Evolutionary conservation across 2,113 vertebrate species (phyloP).

Genomic region (Bubo bubo): DNA sequence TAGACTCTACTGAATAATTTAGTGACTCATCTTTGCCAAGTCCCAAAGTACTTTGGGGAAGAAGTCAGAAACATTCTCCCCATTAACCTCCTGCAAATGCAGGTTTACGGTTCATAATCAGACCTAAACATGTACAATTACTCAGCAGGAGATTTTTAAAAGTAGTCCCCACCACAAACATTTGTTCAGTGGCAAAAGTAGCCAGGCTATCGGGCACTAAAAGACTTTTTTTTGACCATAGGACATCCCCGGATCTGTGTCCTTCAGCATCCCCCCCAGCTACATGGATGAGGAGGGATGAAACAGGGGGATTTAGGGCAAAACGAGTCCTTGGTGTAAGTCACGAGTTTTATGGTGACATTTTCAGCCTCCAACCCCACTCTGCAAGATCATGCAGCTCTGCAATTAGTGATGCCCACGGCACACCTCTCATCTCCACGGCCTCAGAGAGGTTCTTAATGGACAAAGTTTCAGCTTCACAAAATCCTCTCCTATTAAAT

Average conservation of each 20-base stretch:
- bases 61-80: not conserved
- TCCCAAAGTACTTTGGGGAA: not conserved
- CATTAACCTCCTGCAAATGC: not conserved
- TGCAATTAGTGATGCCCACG: not conserved
- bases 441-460: not conserved
- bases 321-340: not conserved
- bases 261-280: not conserved
- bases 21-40: not conserved
- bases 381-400: not conserved
- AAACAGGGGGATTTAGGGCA: not conserved
- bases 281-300: not conserved
- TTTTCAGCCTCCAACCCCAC: not conserved
- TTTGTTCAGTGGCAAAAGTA: not conserved
- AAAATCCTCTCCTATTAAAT: not conserved
- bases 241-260: too few relatives aligned
- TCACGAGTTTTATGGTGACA: not conserved
- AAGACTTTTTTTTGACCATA: too few relatives aligned
- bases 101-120: not conserved
- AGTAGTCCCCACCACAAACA: not conserved
- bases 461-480: not conserved
- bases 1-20: not conserved
- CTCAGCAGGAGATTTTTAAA: not conserved
- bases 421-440: not conserved
- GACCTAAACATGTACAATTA: not conserved
- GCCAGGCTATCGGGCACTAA: accelerated